Evolutionary conservation across 1,140 invertebrate species (phyloP).

Genomic region (Neodiprion virginianus): DNA sequence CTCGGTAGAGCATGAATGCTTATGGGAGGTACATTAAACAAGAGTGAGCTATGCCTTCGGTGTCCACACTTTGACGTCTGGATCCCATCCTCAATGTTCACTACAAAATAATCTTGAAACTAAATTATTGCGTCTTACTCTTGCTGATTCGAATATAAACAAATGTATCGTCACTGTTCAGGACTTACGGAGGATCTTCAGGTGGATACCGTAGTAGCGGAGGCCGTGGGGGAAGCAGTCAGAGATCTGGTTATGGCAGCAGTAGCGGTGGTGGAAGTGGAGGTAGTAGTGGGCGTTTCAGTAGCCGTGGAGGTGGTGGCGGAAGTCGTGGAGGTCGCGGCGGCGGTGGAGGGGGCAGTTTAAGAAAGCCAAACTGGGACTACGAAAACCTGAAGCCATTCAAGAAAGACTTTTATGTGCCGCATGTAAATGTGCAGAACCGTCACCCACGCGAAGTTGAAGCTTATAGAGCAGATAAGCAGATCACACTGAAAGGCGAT

Average conservation of each 20-base stretch:
- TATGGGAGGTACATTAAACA: conserved; percentile 69
- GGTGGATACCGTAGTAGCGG: conserved; percentile 42
- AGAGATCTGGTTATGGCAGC: conserved; percentile 43
- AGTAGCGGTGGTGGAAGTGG: conserved; percentile 44
- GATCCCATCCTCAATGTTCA: conserved; percentile 74
- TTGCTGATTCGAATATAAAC: no score
- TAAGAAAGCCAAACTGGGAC: conserved; percentile 84
- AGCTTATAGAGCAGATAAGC: conserved; percentile 74
- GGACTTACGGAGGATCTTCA: conserved; percentile 51
- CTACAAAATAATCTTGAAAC: conserved; percentile 54
- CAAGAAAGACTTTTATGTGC: conserved; percentile 94
- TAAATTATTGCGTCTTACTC: no score
- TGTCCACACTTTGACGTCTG: conserved; percentile 74
- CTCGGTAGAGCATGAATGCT: conserved; percentile 75
- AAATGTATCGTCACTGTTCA: conserved; percentile 19
- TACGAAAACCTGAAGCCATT: conserved; percentile 80
- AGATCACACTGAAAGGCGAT: conserved; percentile 84
- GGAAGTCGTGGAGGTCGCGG: conserved; percentile 54
- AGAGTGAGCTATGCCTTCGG: conserved; percentile 73
- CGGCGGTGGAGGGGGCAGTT: conserved; percentile 67
- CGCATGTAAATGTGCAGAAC: conserved; percentile 75
- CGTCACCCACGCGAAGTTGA: conserved; percentile 80
- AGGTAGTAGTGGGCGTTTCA: conserved; percentile 50
- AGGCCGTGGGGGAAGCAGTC: conserved; percentile 38
- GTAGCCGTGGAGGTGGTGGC: conserved; percentile 49